Evolutionary conservation across 2,888 invertebrate genomes (phyloP).

Genomic region (Sialis lutaria): DNA sequence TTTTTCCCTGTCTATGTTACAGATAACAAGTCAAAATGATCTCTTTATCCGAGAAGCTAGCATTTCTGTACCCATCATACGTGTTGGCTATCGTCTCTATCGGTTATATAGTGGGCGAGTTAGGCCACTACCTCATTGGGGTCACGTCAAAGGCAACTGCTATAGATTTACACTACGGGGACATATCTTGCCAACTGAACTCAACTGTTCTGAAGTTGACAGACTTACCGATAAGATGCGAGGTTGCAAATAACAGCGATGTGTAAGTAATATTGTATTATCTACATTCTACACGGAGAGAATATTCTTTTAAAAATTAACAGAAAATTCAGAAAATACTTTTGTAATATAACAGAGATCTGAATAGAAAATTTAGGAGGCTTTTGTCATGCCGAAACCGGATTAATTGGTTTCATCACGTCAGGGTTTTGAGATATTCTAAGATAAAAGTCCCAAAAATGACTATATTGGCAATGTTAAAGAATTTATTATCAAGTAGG

Average conservation of each 20-base stretch:
- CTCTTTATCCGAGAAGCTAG: constrained; percentile 35
- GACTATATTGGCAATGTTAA: too few relatives aligned
- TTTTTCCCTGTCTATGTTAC: too few relatives aligned
- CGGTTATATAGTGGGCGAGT: constrained; percentile 71
- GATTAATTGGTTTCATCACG: too few relatives aligned
- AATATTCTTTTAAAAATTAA: too few relatives aligned
- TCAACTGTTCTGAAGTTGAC: constrained; percentile 33
- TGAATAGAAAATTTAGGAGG: too few relatives aligned
- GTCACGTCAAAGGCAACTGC: constrained; percentile 78
- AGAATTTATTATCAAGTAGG: too few relatives aligned
- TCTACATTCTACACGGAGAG: too few relatives aligned
- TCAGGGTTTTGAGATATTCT: too few relatives aligned
- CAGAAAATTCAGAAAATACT: too few relatives aligned
- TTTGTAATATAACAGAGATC: too few relatives aligned
- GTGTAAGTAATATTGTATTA: constrained; percentile 29
- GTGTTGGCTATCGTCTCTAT: constrained; percentile 62
- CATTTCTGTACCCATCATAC: constrained; percentile 58
- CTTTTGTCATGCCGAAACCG: too few relatives aligned
- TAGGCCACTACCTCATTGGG: constrained; percentile 78
- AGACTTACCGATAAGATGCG: constrained; percentile 36
- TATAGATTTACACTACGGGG: constrained; percentile 70
- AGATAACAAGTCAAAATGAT: constrained; percentile 12
- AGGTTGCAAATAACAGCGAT: constrained; percentile 32
- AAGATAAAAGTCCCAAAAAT: too few relatives aligned
- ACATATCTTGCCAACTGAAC: constrained; percentile 68